Conservation (phyloP, 2,888 invertebrate genomes). For the Melanargia galathea region DNA sequence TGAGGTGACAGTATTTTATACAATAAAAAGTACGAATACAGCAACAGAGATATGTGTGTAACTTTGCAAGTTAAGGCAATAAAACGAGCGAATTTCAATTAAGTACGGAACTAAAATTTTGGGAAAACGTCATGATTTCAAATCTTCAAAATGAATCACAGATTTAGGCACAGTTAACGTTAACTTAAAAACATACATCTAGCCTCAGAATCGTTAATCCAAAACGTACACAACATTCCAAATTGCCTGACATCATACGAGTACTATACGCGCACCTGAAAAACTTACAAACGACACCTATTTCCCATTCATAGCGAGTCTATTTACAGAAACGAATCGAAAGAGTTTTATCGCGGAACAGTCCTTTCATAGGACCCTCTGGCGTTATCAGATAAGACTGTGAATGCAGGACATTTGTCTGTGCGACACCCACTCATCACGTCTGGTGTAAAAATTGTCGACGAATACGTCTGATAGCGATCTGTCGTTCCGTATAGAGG, state of each 20-base stretch:
- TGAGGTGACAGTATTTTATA: no score
- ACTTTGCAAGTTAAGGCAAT: no score
- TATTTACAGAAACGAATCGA: conserved; percentile 76
- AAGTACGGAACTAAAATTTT: no score
- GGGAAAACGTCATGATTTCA: no score
- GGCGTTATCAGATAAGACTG: conserved; percentile 73
- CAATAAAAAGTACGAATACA: no score
- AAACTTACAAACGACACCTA: conserved; percentile 63
- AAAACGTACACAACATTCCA: background rate
- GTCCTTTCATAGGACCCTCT: conserved; percentile 75
- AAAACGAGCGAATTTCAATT: no score
- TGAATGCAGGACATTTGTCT: conserved; percentile 80
- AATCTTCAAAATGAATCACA: no score
- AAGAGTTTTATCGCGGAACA: conserved; percentile 66
- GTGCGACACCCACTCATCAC: conserved; percentile 70
- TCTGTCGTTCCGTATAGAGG: conserved; percentile 66
- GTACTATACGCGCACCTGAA: conserved; percentile 50
- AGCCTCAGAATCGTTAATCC: no score
- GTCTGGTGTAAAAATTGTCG: conserved; percentile 79
- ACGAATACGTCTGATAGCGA: conserved; percentile 75
- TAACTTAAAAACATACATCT: no score
- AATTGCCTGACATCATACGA: background rate
- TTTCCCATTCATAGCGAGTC: conserved; percentile 73
- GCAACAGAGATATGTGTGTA: no score
- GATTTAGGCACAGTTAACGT: no score